Evolutionary conservation across 2,797 vertebrate species (phyloP), one percentile per base, ranked within the genome.

Genomic region (Bryconaethiops microstoma): DNA sequence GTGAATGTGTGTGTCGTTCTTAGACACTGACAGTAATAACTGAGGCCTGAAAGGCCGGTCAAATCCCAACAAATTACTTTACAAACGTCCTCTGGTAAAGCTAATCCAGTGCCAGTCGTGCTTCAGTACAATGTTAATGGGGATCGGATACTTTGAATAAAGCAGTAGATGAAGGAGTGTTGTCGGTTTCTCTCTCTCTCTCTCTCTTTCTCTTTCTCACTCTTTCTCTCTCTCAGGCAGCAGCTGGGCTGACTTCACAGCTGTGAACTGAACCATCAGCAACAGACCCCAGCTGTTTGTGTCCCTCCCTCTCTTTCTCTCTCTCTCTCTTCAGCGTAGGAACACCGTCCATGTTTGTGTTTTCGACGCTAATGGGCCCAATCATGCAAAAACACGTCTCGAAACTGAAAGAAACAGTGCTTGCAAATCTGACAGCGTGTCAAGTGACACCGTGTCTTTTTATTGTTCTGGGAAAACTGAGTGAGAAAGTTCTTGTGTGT

Each of bases 241-340:
- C 93, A 92, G 90, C 92, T 93, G 92, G 86, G 83, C 86, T 79
- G 76, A 73, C 81, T 72, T 84, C 86, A 91, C 92, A 93, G 92
- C 91, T 93, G 93, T 90, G 91, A 88, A 89, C 85, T 87, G 82
- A 82, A 87, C 87, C 63, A 68, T 88, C 87, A 90, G 88, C 83
- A 82, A 78, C 78, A 89, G 87, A 90, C 86, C 92, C 83, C 93
- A 94, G 91, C 92, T 94, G 93, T 91, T 89, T 70, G 74, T 23
- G 59, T 75, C 45, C 40, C 82, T 63, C 62, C 50, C 21, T 62
- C 59, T 60, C 57, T 25, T n/a, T 57, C 19, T 57, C 54, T 57
- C 19, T 57, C 54, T 21, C 54, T 57, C 48, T 52, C 39, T 62
- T 45, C 59, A 79, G 54, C 7, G 4, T 67, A 82, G 39, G 52